Conservation (phyloP, 2,797 vertebrate species). For the Gadopsis marmoratus region DNA sequence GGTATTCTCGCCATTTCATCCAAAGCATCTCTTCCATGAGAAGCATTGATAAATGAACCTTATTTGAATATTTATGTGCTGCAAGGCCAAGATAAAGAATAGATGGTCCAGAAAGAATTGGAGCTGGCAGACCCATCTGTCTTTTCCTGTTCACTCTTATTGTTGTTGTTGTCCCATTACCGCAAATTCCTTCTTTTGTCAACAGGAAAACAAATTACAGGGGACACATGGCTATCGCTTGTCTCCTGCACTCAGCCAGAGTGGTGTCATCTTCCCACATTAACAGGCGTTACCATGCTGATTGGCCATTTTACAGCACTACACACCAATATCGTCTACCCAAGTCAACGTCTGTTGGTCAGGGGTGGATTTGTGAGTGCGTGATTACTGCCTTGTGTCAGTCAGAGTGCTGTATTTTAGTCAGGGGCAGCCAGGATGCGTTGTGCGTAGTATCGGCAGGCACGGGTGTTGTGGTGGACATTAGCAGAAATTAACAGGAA, state of each 20-base stretch:
- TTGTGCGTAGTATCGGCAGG: conserved; percentile 68
- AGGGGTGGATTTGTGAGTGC: conserved; percentile 57
- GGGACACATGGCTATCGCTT: conserved; percentile 75
- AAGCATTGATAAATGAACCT: conserved; percentile 82
- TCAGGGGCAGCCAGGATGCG: conserved; percentile 59
- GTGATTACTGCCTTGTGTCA: conserved; percentile 56
- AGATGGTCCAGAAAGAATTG: conserved; percentile 88
- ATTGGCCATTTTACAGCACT: conserved; percentile 67
- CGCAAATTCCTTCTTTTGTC: conserved; percentile 81
- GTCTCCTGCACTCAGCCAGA: conserved; percentile 74
- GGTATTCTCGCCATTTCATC: conserved; percentile 71
- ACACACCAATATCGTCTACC: conserved; percentile 50
- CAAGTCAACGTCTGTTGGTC: conserved; percentile 54
- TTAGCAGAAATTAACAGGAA: conserved; percentile 64
- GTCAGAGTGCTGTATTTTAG: conserved; percentile 57
- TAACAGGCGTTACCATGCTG: conserved; percentile 64
- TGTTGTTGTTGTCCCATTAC: conserved; percentile 84
- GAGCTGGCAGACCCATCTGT: conserved; percentile 90
- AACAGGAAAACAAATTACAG: conserved; percentile 78
- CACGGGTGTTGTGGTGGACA: conserved; percentile 66
- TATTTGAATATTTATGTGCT: conserved; percentile 84
- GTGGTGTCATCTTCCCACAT: conserved; percentile 76
- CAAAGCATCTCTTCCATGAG: conserved; percentile 73
- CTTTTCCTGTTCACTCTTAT: conserved; percentile 79
- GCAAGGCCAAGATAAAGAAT: conserved; percentile 87